Percentiles rank a stretch among this genome's conserved stretches.
Conservation (phyloP, 2,888 invertebrate species). For the Lagria hirta region DNA sequence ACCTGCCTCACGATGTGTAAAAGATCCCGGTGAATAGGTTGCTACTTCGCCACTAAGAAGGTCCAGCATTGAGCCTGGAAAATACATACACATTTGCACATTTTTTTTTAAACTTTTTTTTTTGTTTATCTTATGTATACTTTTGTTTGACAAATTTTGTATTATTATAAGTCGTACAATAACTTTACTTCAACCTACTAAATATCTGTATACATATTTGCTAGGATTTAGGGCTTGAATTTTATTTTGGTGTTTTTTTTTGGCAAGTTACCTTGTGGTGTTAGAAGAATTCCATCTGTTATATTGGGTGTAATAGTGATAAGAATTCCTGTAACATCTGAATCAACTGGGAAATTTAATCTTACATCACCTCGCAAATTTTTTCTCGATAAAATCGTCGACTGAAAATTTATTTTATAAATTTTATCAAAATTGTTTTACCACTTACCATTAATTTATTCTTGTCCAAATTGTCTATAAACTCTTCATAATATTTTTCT, state of each 20-base stretch:
- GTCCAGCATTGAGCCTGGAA: conserved; percentile 57
- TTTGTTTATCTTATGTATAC: too few relatives aligned
- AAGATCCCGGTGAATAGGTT: conserved; percentile 52
- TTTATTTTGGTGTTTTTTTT: not conserved
- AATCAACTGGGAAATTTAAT: conserved; percentile 54
- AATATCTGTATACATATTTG: too few relatives aligned
- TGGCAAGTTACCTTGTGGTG: conserved; percentile 41
- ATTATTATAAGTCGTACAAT: too few relatives aligned
- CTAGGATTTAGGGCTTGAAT: too few relatives aligned
- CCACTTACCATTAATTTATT: conserved; percentile 7
- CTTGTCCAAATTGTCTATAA: conserved; percentile 21
- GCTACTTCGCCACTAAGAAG: conserved; percentile 56
- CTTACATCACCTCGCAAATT: conserved; percentile 35
- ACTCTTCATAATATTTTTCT: conserved; percentile 28
- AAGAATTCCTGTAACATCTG: conserved; percentile 41
- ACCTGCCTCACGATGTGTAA: conserved; percentile 34
- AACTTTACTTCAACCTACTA: too few relatives aligned
- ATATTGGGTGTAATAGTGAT: conserved; percentile 36
- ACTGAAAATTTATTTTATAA: conserved; percentile 27
- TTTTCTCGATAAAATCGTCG: conserved; percentile 30
- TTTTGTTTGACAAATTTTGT: too few relatives aligned
- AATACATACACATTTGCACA: too few relatives aligned
- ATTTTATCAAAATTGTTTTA: conserved; percentile 1
- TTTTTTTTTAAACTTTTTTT: too few relatives aligned
- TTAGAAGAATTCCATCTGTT: conserved; percentile 30